These are phyloP conservation scores for Acronicta aceris DNA, from an alignment of 2,888 invertebrate species.

Conservation along the genomic window DNA sequence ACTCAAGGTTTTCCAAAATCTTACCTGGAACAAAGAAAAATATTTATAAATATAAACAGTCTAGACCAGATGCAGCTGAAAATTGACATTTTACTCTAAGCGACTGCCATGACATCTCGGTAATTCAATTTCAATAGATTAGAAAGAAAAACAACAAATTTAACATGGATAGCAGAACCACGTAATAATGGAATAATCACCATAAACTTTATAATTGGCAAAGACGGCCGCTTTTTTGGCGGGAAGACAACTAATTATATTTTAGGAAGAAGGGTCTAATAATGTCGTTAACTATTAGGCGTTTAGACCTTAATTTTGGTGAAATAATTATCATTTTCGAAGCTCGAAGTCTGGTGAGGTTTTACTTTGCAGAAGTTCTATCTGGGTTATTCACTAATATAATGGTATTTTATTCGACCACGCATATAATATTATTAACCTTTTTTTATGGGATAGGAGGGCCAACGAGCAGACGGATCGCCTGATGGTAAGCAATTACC, in stretches of 20 bases:
- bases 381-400: not conserved
- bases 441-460: too few relatives aligned
- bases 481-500: too few relatives aligned
- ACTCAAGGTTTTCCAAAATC: not conserved
- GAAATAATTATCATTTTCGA: too few relatives aligned
- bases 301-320: not conserved
- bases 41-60: constrained; percentile 1
- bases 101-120: too few relatives aligned
- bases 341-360: not conserved
- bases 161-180: constrained; percentile 1
- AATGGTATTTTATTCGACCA: too few relatives aligned
- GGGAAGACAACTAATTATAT: constrained; percentile 36
- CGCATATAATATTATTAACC: too few relatives aligned
- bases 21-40: constrained; percentile 51
- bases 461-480: too few relatives aligned
- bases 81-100: too few relatives aligned
- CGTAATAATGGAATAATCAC: constrained; percentile 13
- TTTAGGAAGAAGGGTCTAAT: constrained; percentile 27
- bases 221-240: constrained; percentile 32
- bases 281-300: constrained; percentile 37
- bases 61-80: too few relatives aligned
- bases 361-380: not conserved
- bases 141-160: not conserved
- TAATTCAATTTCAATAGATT: too few relatives aligned
- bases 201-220: constrained; percentile 22